Evolutionary conservation across 2,888 invertebrate genomes (phyloP), one percentile per base, ranked within the genome.

Genomic region (Scaptomyza caliginosa): DNA sequence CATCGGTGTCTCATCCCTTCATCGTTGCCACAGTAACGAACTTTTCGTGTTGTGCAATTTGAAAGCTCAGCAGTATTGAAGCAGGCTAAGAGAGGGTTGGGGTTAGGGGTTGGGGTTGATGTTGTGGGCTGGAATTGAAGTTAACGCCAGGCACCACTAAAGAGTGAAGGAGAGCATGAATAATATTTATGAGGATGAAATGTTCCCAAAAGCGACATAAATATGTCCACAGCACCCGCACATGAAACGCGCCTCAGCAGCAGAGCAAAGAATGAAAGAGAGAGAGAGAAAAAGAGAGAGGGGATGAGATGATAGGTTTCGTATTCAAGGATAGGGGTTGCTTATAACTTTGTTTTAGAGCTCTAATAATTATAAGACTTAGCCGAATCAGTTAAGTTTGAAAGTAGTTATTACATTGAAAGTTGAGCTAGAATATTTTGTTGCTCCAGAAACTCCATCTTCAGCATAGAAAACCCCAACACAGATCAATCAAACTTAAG

Each of bases 131-230:
- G 48, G 19, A 21, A 19, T 26, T 43, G 49, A 32, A 46, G 42
- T 16, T 19, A 23, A 45, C 32, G 36, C 45, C 54, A 56, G 62
- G 32, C n/a, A n/a, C 32, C 40, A 13, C 78, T 64, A 58, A 76
- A 76, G 86, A 86, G 79, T 62, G 73, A 73, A 78, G 67, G 77
- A 70, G 82, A 71, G 63, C 73, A 89, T 90, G 89, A 89, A 89
- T 84, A 88, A 89, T 90, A 89, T 89, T 89, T 89, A 90, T 90
- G 89, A 86, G 88, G 72, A 88, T 89, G 89, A 89, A 90, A 89
- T 89, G 90, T 87, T 89, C 89, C 89, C 89, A 89, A 82, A 88
- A 86, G 89, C 86, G 88, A 88, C 89, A 90, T 89, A 89, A 89
- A 89, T 89, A 90, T 90, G 89, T 89, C 89, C 85, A 83, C 89